Evolutionary conservation across 2,797 vertebrate genomes (phyloP), one percentile per base, ranked within the genome.

Genomic region (Naso thynnoides): DNA sequence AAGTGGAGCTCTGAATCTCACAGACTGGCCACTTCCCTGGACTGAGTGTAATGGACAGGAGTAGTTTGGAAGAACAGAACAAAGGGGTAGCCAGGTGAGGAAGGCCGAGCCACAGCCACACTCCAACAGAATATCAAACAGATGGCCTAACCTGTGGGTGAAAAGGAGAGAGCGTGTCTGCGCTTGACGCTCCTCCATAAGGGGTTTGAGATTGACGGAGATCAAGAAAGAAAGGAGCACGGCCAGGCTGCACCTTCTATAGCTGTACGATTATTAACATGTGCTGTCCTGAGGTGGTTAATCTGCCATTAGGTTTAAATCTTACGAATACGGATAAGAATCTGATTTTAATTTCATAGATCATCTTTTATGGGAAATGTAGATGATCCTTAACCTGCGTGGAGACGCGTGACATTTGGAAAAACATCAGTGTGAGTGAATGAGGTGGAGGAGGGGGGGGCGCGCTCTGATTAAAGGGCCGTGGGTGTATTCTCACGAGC

Each of bases 401-500:
- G 1, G 33, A 87, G 78, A 71, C 45, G 23, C 36, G 72, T 86
- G 86, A 86, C 87, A 88, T 89, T 91, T 88, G 56, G 77, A 79
- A 69, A 72, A 81, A 23, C 70, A 78, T 8, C 23, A 24, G 70
- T 39, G 27, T 29, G 64, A 75, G 73, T 48, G 63, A 67, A 58
- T 81, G 68, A 66, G 23, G 77, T 57, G 70, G 54, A 54, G 72
- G 53, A 52, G 72, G 54, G 72, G 54, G 57, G 72, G 74, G 59
- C 5, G 49, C 76, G 81, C 86, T 82, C 56, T 83, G 90, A 90
- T 91, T 88, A 93, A 88, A 88, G 81, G 74, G 70, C 71, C 27
- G 71, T 87, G 85, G 81, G 85, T 77, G 85, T 88, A 86, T 88
- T 90, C 86, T 89, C 89, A 78, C 27, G 78, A 89, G 86, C 58